phyloP scores from a whole-genome alignment of 2,113 vertebrate species.

The Falco punctatus region DNA sequence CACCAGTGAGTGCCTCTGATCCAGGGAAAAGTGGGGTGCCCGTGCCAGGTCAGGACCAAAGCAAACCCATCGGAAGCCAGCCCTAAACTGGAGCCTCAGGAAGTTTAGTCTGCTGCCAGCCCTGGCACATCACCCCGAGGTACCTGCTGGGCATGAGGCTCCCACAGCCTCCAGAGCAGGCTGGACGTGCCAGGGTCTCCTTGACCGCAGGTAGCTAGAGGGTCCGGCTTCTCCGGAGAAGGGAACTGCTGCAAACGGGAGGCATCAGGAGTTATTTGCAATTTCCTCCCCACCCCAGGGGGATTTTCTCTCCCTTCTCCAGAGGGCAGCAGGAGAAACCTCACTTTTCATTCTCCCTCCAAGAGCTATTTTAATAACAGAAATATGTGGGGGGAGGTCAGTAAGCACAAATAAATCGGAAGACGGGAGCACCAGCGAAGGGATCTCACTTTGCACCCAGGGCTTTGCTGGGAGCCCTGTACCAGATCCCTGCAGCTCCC shows the following conservation, averaged over 20 bases:
- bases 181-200: not conserved
- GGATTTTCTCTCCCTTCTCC: not conserved
- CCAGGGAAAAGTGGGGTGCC: not conserved
- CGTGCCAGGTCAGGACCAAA: not conserved
- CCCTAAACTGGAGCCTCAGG: not conserved
- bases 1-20: not conserved
- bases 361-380: not conserved
- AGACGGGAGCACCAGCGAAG: accelerated
- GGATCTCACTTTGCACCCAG: not conserved
- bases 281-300: slow-evolving; percentile 34
- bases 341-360: not conserved
- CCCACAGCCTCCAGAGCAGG: accelerated
- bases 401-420: not conserved
- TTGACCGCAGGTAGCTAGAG: accelerated
- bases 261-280: not conserved
- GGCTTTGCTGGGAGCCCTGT: not conserved
- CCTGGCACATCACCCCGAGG: not conserved
- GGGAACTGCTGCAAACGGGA: not conserved
- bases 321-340: not conserved
- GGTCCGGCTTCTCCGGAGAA: accelerated
- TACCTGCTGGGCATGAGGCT: accelerated
- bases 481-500: not conserved
- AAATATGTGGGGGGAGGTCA: not conserved
- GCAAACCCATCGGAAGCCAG: not conserved
- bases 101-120: not conserved